A percentile compares a stretch with the other conserved stretches of the same genome.
Conservation (phyloP, 1,140 invertebrate genomes). For the Antheraea pernyi region DNA sequence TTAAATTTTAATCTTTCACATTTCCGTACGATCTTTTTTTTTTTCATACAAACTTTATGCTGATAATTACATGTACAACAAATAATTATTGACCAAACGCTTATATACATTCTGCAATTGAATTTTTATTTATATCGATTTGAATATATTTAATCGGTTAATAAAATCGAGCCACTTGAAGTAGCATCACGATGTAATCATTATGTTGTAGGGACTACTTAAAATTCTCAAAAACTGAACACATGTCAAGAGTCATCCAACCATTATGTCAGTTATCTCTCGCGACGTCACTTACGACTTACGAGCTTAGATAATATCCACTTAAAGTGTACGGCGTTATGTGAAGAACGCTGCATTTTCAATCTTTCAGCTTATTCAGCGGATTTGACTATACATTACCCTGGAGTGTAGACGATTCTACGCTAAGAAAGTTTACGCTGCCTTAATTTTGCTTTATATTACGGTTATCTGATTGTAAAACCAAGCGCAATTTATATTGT, state of each 20-base stretch:
- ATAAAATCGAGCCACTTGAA: constrained; percentile 37
- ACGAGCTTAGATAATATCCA: constrained; percentile 44
- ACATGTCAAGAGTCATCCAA: constrained; percentile 49
- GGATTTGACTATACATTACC: background rate
- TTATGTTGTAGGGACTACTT: constrained; percentile 43
- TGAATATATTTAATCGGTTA: constrained; percentile 5
- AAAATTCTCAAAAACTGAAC: constrained; percentile 55
- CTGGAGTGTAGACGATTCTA: constrained; percentile 5
- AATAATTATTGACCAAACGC: too few species aligned
- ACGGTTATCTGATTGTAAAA: too few species aligned
- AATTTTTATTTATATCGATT: too few species aligned
- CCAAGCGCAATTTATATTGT: too few species aligned
- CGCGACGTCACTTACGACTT: constrained; percentile 25
- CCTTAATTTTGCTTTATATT: background rate
- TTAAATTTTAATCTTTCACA: too few species aligned
- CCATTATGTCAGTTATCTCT: constrained; percentile 44
- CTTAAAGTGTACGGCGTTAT: constrained; percentile 27
- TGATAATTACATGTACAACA: too few species aligned
- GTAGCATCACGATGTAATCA: constrained; percentile 53
- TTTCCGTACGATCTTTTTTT: too few species aligned
- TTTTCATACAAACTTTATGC: too few species aligned
- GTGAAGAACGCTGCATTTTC: background rate
- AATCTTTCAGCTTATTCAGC: constrained; percentile 23
- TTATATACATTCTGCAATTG: too few species aligned
- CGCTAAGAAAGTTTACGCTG: background rate